Evolutionary conservation across 2,888 invertebrate species (phyloP).

Genomic region (Allygus modestus): DNA sequence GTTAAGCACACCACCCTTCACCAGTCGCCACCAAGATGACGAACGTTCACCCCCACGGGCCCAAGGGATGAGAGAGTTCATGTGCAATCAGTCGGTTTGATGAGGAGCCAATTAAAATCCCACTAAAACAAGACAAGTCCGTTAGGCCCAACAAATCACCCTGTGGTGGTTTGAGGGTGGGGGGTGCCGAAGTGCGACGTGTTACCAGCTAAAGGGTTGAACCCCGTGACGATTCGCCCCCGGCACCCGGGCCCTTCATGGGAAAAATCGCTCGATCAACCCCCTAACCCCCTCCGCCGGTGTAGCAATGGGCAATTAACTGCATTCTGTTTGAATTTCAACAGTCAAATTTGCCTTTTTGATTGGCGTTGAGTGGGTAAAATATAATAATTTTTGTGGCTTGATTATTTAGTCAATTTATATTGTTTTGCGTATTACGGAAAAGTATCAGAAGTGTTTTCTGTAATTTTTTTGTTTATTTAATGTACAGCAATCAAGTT

Average conservation of each 20-base stretch:
- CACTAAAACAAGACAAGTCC: conserved; percentile 59
- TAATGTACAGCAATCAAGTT: too few relatives aligned
- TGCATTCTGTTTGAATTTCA: conserved; percentile 18
- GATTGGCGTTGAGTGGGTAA: background rate
- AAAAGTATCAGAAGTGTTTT: too few relatives aligned
- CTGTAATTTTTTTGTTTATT: too few relatives aligned
- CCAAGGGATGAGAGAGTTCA: background rate
- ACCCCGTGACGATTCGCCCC: too few relatives aligned
- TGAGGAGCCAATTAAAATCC: conserved; percentile 49
- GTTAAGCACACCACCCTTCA: background rate
- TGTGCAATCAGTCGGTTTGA: conserved; percentile 19
- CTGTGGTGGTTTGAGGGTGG: conserved; percentile 14
- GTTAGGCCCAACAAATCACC: conserved; percentile 49
- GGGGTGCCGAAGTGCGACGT: conserved; percentile 34
- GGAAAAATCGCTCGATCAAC: conserved; percentile 48
- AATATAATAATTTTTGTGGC: too few relatives aligned
- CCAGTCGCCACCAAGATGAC: background rate
- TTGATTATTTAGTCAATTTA: too few relatives aligned
- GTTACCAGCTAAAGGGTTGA: conserved; percentile 51
- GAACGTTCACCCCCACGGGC: background rate
- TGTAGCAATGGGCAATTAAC: background rate
- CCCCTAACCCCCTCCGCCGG: too few relatives aligned
- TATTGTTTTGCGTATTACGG: too few relatives aligned
- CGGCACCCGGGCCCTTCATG: conserved; percentile 32
- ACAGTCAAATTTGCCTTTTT: background rate